Conservation (phyloP, 2,113 vertebrate genomes). For the Elanus axillaris region DNA sequence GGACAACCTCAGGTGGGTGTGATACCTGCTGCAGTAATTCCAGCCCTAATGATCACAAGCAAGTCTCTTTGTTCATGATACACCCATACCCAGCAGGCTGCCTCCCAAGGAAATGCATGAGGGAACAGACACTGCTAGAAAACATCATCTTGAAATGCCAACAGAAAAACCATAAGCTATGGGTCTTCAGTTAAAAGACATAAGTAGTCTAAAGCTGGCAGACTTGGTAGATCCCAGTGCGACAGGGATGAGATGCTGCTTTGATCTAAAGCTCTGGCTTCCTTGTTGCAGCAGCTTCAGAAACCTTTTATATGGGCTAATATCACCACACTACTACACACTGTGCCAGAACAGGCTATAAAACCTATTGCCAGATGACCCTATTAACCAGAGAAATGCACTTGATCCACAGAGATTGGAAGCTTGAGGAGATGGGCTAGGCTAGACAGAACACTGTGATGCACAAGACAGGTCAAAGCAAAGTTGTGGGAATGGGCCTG, state of each 20-base stretch:
- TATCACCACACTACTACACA: background rate
- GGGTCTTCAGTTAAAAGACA: background rate
- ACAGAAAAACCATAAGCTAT: background rate
- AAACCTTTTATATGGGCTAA: background rate
- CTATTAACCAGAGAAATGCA: background rate
- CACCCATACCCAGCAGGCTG: background rate
- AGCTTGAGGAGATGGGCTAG: background rate
- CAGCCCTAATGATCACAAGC: background rate
- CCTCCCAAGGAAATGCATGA: fast-evolving
- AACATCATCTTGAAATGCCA: background rate
- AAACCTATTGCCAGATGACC: background rate
- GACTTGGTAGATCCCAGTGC: background rate
- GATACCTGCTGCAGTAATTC: background rate
- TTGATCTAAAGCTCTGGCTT: background rate
- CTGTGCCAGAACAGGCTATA: background rate
- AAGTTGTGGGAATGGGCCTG: background rate
- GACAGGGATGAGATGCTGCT: background rate
- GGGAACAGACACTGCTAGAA: background rate
- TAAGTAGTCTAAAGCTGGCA: background rate
- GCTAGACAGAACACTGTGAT: background rate
- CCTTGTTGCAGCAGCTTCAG: background rate
- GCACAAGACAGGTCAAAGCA: background rate
- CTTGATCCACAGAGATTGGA: background rate
- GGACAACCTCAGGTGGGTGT: background rate
- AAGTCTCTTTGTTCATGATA: background rate